Evolutionary conservation across 2,888 invertebrate species (phyloP).

Genomic region (Stegophylla sp.): DNA sequence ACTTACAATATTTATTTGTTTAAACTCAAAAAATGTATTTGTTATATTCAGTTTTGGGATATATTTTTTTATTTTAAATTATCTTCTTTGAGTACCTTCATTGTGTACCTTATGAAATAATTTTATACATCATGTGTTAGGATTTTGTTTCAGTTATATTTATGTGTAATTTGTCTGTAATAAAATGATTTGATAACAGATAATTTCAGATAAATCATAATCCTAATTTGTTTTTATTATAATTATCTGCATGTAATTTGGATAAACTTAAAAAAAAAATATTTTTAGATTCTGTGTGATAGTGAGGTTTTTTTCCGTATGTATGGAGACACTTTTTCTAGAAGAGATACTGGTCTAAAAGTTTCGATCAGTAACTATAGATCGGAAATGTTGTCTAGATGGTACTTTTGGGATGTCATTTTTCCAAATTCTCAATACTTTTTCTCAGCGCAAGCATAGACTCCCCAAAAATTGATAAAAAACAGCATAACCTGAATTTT

Average conservation of each 20-base stretch:
- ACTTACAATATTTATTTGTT: constrained; percentile 55
- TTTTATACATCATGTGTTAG: constrained; percentile 56
- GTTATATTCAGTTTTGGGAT: constrained; percentile 47
- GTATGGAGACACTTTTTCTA: too few relatives aligned
- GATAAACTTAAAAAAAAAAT: constrained; percentile 1
- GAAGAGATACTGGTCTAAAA: too few relatives aligned
- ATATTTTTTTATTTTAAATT: constrained; percentile 50
- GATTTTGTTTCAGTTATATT: constrained; percentile 55
- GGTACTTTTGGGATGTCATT: too few relatives aligned
- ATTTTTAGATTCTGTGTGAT: too few relatives aligned
- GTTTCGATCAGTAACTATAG: too few relatives aligned
- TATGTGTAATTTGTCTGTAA: constrained; percentile 55
- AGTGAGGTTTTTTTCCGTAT: too few relatives aligned
- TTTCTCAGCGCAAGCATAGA: too few relatives aligned
- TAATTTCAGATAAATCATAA: constrained; percentile 24
- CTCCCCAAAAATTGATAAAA: too few relatives aligned
- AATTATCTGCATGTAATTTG: background rate
- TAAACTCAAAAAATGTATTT: constrained; percentile 47
- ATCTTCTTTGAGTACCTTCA: constrained; percentile 33
- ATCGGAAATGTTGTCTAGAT: too few relatives aligned
- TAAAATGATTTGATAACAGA: constrained; percentile 55
- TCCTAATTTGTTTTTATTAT: constrained; percentile 33
- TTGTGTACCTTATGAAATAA: constrained; percentile 33
- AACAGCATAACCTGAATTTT: too few relatives aligned
- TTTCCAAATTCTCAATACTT: too few relatives aligned